These are phyloP conservation scores for Chionis minor DNA, from an alignment of 2,113 vertebrate genomes.

Conservation along the genomic window DNA sequence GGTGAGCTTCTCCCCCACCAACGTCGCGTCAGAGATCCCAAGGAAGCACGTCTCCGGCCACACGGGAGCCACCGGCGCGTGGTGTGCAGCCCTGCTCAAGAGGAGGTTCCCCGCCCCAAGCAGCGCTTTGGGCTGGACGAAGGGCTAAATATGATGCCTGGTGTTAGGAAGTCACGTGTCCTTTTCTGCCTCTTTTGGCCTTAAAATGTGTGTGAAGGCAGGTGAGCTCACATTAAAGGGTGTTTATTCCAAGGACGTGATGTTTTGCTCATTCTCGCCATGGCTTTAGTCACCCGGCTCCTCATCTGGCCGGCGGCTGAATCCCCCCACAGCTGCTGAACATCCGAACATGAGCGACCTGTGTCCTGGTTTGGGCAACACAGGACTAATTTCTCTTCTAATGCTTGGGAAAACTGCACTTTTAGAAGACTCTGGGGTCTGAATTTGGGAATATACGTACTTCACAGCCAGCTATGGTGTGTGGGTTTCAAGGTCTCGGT, in stretches of 20 bases:
- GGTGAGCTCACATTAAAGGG: background rate
- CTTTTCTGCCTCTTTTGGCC: background rate
- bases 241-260: background rate
- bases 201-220: background rate
- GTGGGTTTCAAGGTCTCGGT: background rate
- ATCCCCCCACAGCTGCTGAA: background rate
- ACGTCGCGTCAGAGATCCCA: too few relatives aligned
- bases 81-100: background rate
- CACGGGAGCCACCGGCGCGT: fast-evolving
- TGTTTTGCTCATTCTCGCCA: background rate
- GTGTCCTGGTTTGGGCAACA: background rate
- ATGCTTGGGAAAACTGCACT: too few relatives aligned
- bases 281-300: background rate
- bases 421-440: background rate
- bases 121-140: background rate
- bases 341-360: background rate
- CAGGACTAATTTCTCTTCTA: background rate
- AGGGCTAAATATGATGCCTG: background rate
- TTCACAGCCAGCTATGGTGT: background rate
- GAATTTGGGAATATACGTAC: background rate
- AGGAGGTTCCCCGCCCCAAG: background rate
- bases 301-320: background rate
- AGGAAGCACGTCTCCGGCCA: fast-evolving
- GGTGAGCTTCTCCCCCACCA: background rate
- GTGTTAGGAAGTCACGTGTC: background rate